Evolutionary conservation across 2,797 vertebrate species (phyloP), one percentile per base, ranked within the genome.

Genomic region (Tokudaia tokunoshimensis): DNA sequence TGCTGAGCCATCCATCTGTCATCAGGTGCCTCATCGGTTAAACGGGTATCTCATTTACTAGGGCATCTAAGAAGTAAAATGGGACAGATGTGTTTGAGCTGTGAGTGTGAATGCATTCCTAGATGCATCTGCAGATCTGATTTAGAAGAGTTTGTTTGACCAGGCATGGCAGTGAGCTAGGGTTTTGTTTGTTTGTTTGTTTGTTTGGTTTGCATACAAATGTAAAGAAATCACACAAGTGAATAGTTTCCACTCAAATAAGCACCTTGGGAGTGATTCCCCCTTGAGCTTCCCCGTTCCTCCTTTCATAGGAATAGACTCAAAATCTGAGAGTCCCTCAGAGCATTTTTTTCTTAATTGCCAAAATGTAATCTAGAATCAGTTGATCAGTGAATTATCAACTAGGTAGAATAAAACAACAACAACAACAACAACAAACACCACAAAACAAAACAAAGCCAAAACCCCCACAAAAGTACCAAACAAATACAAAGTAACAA

Each of bases 301-400:
- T 70, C 34, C 84, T 86, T 70, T 86, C 65, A 41, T 75, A 26
- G 70, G 11, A 17, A 3, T 75, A 22, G 87, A 81, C 70, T 93
- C 47, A 83, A 72, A 74, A 29, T 84, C 14, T 41, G 72, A 76
- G 41, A n/a, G 41, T 57, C 19, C 34, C 76, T 92, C 75, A 14
- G 75, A n/a, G 5, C 52, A 44, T 57, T 72, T 72, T 74, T 52
- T 72, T 67, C 57, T 12, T 17, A 65, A 20, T 83, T 89, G 26
- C 37, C 41, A 94, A 92, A 86, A 52, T n/a, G 57, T 92, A 26
- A 81, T 84, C 37, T 76, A 81, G 63, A 95, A 11, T 11, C 52
- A 84, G 31, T 63, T 80, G 22, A 74, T 59, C 79, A 85, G 50
- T n/a, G 6, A 47, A 61, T 41, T 22, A 67, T 91, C 78, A 83